Conservation (phyloP, 2,113 vertebrate species). For the Carassius auratus region DNA sequence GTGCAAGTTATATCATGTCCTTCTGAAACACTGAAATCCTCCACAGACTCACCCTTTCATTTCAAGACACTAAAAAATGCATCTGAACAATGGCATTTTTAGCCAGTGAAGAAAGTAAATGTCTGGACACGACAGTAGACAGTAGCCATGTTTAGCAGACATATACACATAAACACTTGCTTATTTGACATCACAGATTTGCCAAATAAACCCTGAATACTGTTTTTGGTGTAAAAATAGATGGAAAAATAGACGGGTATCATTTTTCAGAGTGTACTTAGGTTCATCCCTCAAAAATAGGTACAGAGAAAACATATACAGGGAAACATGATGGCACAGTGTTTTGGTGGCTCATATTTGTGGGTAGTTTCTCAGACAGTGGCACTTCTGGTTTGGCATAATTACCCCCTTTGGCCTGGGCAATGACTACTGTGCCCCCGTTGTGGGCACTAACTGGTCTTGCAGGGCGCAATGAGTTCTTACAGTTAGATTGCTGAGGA, state of each 20-base stretch:
- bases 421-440: slow-evolving; percentile 34
- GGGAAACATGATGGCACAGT: slow-evolving; percentile 31
- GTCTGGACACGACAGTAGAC: slow-evolving; percentile 54
- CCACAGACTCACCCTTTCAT: slow-evolving; percentile 43
- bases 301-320: slow-evolving; percentile 29
- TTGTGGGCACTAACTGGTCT: slow-evolving; percentile 26
- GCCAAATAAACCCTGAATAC: background rate
- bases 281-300: slow-evolving; percentile 30
- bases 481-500: background rate
- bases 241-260: slow-evolving; percentile 5
- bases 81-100: slow-evolving; percentile 42
- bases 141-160: slow-evolving; percentile 41
- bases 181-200: slow-evolving; percentile 21
- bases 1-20: slow-evolving; percentile 45
- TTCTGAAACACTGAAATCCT: slow-evolving; percentile 17
- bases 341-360: slow-evolving; percentile 36
- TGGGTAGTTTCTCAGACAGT: slow-evolving; percentile 42
- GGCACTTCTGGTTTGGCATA: slow-evolving; percentile 40
- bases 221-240: background rate
- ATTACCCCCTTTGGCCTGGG: slow-evolving; percentile 33
- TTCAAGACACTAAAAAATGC: slow-evolving; percentile 41
- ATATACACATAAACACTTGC: slow-evolving; percentile 23
- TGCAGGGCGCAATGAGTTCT: slow-evolving; percentile 22
- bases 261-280: slow-evolving; percentile 6
- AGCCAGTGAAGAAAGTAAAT: slow-evolving; percentile 45